A percentile compares a stretch with the other conserved stretches of the same genome.
Evolutionary conservation across 2,113 vertebrate species (phyloP).

Genomic region (Sitta europaea): DNA sequence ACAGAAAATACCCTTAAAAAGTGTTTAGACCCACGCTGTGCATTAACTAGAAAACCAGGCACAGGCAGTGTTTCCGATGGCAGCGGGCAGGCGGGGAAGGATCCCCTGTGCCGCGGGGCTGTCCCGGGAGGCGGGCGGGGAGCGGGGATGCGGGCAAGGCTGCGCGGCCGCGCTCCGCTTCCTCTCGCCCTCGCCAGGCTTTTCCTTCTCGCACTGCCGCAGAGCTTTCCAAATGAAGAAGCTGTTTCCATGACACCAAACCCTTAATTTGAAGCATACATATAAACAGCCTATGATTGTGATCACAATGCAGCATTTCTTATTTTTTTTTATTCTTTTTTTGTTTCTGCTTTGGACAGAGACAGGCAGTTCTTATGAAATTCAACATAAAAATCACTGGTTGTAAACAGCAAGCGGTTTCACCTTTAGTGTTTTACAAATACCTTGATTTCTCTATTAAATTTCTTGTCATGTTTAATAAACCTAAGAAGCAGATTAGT

Average conservation of each 20-base stretch:
- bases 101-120: too few relatives aligned
- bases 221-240: constrained; percentile 76
- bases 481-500: constrained; percentile 19
- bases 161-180: neutral
- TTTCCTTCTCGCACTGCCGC: constrained; percentile 47
- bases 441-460: constrained; percentile 40
- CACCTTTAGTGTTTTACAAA: constrained; percentile 28
- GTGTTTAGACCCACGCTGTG: neutral
- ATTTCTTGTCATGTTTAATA: constrained; percentile 57
- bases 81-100: neutral
- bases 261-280: constrained; percentile 72
- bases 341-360: constrained; percentile 12
- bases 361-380: neutral
- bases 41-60: neutral
- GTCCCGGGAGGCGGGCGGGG: too few relatives aligned
- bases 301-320: constrained; percentile 55
- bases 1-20: neutral
- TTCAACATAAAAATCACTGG: neutral
- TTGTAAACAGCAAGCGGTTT: neutral
- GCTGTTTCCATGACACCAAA: constrained; percentile 79
- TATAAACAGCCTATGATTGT: constrained; percentile 59
- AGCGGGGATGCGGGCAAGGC: too few relatives aligned
- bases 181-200: neutral
- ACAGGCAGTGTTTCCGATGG: neutral
- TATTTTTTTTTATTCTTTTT: constrained; percentile 54